Percentiles rank a stretch among this genome's conserved stretches.
Evolutionary conservation across 2,797 vertebrate genomes (phyloP).

Genomic region (Nannoperca australis): DNA sequence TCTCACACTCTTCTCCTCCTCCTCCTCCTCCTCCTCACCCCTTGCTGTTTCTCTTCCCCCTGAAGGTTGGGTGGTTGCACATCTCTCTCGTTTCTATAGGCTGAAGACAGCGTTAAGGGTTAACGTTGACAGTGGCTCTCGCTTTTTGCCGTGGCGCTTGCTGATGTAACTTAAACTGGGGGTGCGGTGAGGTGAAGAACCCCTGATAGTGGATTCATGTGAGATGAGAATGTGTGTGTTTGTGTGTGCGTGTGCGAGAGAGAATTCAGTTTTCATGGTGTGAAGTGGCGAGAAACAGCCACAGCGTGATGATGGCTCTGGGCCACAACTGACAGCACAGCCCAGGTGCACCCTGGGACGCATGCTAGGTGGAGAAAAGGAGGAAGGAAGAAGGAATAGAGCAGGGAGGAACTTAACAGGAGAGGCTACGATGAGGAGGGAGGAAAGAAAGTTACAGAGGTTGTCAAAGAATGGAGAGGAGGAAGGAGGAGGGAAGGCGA

Average conservation of each 20-base stretch:
- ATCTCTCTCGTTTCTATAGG: neutral
- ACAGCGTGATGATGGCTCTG: slow-evolving; percentile 68
- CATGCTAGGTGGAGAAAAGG: slow-evolving; percentile 35
- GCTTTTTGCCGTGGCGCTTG: neutral
- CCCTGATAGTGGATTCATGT: slow-evolving; percentile 2
- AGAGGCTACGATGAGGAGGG: neutral
- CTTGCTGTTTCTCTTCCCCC: slow-evolving; percentile 8
- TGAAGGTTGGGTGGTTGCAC: neutral
- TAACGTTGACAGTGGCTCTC: slow-evolving; percentile 26
- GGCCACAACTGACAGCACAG: slow-evolving; percentile 58
- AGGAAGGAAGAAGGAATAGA: slow-evolving; percentile 13
- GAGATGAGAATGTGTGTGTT: neutral
- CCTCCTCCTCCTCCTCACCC: slow-evolving; percentile 16
- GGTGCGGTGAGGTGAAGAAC: slow-evolving; percentile 37
- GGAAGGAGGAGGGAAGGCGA: neutral
- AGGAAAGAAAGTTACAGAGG: neutral
- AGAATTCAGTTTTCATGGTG: slow-evolving; percentile 35
- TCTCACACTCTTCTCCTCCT: slow-evolving; percentile 8
- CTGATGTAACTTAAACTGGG: slow-evolving; percentile 9
- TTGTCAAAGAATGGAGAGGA: slow-evolving; percentile 12
- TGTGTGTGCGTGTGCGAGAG: neutral
- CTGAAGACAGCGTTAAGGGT: slow-evolving; percentile 18
- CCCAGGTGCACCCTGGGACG: slow-evolving; percentile 70
- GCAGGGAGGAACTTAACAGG: slow-evolving; percentile 15
- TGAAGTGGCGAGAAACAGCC: slow-evolving; percentile 65